Percentiles rank a stretch among this genome's conserved stretches.
These are phyloP conservation scores for Drymodes brunneopygia DNA, from an alignment of 2,113 vertebrate genomes.

Conservation along the genomic window DNA sequence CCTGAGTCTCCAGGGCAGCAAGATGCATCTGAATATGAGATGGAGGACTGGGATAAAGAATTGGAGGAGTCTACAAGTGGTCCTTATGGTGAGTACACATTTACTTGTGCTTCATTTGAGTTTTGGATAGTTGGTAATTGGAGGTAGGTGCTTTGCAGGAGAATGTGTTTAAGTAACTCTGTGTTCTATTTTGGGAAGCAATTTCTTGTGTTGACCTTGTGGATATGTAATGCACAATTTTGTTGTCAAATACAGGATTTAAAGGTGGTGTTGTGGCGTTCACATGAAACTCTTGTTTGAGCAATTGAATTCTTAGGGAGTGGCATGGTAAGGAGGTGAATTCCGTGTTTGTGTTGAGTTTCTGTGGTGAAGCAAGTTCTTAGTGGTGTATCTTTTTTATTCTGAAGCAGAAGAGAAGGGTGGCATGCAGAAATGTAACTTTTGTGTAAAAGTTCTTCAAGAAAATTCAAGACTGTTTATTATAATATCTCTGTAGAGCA, in stretches of 20 bases:
- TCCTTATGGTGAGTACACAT: constrained; percentile 68
- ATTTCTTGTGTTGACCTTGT: background rate
- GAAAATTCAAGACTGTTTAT: background rate
- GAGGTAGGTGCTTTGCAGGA: background rate
- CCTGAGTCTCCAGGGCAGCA: background rate
- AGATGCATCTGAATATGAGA: background rate
- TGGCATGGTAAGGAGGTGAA: background rate
- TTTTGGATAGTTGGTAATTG: background rate
- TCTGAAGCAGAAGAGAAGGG: background rate
- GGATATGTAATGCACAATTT: background rate
- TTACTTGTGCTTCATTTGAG: background rate
- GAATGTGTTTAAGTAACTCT: background rate
- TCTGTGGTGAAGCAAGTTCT: background rate
- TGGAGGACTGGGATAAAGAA: constrained; percentile 77
- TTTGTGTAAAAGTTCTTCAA: background rate
- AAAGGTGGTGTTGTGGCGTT: background rate
- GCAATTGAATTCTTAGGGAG: background rate
- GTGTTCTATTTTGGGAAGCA: background rate
- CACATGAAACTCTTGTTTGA: background rate
- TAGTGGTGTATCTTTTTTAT: background rate
- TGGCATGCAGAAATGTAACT: background rate
- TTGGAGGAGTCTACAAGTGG: constrained; percentile 42
- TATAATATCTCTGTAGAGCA: background rate
- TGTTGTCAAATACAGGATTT: background rate
- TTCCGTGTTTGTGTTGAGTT: background rate